Evolutionary conservation across 2,888 invertebrate species (phyloP).

Genomic region (Caenorhabditis panamensis): DNA sequence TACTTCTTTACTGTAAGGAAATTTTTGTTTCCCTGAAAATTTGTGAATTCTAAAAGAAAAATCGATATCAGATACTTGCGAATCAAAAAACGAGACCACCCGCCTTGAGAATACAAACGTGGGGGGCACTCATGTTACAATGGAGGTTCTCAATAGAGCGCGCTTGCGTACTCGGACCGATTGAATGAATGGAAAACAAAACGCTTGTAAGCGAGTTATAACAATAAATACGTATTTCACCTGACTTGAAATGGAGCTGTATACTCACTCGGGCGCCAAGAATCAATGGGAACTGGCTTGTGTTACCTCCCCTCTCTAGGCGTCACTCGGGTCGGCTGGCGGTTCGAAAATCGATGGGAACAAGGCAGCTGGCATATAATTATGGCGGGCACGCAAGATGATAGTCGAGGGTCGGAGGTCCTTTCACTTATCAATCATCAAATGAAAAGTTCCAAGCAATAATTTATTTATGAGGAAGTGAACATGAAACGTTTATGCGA

Average conservation of each 20-base stretch:
- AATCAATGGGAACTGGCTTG: too few species aligned
- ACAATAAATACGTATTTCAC: not conserved
- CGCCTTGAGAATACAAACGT: not conserved
- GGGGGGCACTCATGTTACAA: not conserved
- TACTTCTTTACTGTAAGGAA: too few species aligned
- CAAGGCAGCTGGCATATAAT: constrained; percentile 6
- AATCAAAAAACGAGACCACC: constrained; percentile 3
- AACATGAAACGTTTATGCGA: constrained; percentile 39
- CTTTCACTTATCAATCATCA: not conserved
- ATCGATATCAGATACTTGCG: not conserved
- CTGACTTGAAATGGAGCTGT: too few species aligned
- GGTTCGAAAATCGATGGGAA: not conserved
- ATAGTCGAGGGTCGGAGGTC: not conserved
- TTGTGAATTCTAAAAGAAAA: too few species aligned
- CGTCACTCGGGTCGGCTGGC: not conserved
- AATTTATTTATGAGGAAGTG: constrained; percentile 41
- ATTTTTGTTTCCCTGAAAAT: too few species aligned
- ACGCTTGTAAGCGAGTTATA: not conserved
- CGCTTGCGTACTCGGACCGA: constrained; percentile 13
- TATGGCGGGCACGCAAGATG: not conserved
- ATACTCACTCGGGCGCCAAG: too few species aligned
- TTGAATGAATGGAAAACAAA: not conserved
- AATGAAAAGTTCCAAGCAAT: not conserved
- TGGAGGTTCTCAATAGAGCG: constrained; percentile 31
- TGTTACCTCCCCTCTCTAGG: not conserved